Evolutionary conservation across 2,797 vertebrate species (phyloP).

Genomic region (Muraenolepis orangiensis): DNA sequence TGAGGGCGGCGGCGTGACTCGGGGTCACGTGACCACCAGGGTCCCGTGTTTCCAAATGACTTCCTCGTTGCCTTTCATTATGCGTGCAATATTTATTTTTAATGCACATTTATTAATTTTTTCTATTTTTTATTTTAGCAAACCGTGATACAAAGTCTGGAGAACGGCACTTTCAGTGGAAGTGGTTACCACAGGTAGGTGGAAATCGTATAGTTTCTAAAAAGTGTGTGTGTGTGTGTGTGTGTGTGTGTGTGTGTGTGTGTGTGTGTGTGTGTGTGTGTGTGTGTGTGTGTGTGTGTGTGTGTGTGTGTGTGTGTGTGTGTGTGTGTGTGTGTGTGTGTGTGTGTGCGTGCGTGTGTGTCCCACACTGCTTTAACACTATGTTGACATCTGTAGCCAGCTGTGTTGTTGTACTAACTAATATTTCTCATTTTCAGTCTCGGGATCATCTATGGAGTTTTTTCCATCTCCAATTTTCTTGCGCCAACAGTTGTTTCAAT

Average conservation of each 20-base stretch:
- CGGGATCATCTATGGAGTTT: conserved; percentile 82
- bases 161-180: conserved; percentile 70
- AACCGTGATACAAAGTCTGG: conserved; percentile 78
- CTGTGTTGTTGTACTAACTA: neutral
- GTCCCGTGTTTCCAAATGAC: conserved; percentile 68
- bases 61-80: neutral
- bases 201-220: neutral
- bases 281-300: neutral
- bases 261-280: neutral
- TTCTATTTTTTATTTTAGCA: conserved; percentile 60
- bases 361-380: no score
- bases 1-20: conserved; percentile 13
- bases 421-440: conserved; percentile 59
- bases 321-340: no score
- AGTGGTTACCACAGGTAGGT: conserved; percentile 80
- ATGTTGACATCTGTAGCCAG: neutral
- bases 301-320: neutral
- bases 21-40: conserved; percentile 46
- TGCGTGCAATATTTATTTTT: conserved; percentile 1
- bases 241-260: no score
- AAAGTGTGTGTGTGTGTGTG: neutral
- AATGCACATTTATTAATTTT: neutral
- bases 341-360: neutral
- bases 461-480: conserved; percentile 76
- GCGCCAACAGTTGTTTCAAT: conserved; percentile 71